These are phyloP conservation scores for Sinelater perroti DNA, from an alignment of 2,888 invertebrate species.

Conservation along the genomic window DNA sequence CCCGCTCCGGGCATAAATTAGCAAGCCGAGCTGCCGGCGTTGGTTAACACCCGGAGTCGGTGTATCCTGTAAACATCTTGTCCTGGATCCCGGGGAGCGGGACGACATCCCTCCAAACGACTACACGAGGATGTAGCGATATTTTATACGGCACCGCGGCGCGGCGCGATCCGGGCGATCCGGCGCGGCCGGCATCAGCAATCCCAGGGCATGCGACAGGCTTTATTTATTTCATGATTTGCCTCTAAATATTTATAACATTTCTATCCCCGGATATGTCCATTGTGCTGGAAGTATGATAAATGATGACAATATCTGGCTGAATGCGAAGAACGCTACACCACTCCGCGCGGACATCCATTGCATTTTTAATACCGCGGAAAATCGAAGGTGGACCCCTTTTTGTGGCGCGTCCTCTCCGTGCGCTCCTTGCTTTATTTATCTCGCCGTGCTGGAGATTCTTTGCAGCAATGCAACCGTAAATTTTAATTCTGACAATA, in stretches of 20 bases:
- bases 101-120: slow-evolving; percentile 49
- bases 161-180: too few species aligned
- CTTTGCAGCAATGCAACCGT: slow-evolving; percentile 33
- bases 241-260: slow-evolving; percentile 59
- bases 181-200: slow-evolving; percentile 42
- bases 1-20: slow-evolving; percentile 40
- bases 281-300: slow-evolving; percentile 53
- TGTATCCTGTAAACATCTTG: slow-evolving; percentile 36
- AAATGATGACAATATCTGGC: slow-evolving; percentile 54
- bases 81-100: slow-evolving; percentile 39
- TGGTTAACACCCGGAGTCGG: slow-evolving; percentile 26
- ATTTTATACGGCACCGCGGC: slow-evolving; percentile 43
- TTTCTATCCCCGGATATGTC: slow-evolving; percentile 54
- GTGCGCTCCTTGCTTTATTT: slow-evolving; percentile 31
- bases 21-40: slow-evolving; percentile 38
- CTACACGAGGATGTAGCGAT: slow-evolving; percentile 44
- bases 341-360: slow-evolving; percentile 44
- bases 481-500: slow-evolving; percentile 35
- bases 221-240: slow-evolving; percentile 56
- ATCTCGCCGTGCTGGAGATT: slow-evolving; percentile 28
- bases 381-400: slow-evolving; percentile 32
- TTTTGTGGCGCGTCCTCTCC: slow-evolving; percentile 32
- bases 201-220: slow-evolving; percentile 44
- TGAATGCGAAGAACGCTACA: slow-evolving; percentile 43
- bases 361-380: slow-evolving; percentile 45